Percentiles rank a stretch among this genome's conserved stretches.
phyloP scores from a whole-genome alignment of 2,888 invertebrate species.

The Philhelius pedissequus region DNA sequence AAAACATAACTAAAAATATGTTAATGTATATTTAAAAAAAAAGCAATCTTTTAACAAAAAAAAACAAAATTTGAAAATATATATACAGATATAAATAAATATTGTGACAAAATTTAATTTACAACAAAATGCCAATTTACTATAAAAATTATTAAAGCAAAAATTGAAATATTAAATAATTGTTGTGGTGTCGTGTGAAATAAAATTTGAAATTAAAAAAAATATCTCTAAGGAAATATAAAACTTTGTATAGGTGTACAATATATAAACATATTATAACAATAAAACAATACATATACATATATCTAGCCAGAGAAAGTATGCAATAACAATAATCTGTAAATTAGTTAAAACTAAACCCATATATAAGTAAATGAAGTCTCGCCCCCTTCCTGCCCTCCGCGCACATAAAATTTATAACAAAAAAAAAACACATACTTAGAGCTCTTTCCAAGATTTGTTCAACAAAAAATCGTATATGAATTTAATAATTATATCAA shows the following conservation, averaged over 20 bases:
- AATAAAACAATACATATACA: not conserved
- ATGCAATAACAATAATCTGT: constrained; percentile 32
- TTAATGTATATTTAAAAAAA: constrained; percentile 55
- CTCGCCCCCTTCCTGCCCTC: constrained; percentile 64
- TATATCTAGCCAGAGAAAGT: constrained; percentile 31
- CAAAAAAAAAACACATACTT: constrained; percentile 19
- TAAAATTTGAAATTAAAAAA: constrained; percentile 34
- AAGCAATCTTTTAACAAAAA: constrained; percentile 49
- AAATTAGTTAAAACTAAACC: constrained; percentile 25
- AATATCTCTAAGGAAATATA: constrained; percentile 11
- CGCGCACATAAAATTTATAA: constrained; percentile 46
- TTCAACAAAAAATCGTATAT: constrained; percentile 12
- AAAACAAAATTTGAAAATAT: constrained; percentile 9
- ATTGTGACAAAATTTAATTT: constrained; percentile 56
- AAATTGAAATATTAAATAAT: constrained; percentile 19
- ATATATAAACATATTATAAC: constrained; percentile 12
- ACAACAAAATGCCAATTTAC: constrained; percentile 67
- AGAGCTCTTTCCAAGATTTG: constrained; percentile 48
- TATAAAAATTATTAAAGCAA: constrained; percentile 33
- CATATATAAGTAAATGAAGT: constrained; percentile 17
- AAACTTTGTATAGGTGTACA: constrained; percentile 63
- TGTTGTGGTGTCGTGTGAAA: constrained; percentile 61
- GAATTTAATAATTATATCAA: constrained; percentile 17
- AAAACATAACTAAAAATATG: not conserved
- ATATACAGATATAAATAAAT: not conserved